Evolutionary conservation across 2,113 vertebrate species (phyloP).

Genomic region (Verasper variegatus): DNA sequence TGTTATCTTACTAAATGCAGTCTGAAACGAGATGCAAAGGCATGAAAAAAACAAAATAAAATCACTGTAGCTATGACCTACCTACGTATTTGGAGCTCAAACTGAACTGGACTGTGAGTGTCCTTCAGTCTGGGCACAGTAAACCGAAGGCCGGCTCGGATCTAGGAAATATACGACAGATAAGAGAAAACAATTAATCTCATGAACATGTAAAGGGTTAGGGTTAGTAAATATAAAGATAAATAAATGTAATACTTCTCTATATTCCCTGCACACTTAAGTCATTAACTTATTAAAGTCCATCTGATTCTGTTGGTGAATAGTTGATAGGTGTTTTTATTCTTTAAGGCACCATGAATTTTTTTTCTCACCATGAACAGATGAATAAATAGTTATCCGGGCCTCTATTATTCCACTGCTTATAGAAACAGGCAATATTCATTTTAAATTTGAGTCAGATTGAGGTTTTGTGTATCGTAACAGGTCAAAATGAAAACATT

Average conservation of each 20-base stretch:
- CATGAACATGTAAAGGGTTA: too few species aligned
- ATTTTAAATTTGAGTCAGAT: too few species aligned
- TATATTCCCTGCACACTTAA: too few species aligned
- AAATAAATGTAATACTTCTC: background rate
- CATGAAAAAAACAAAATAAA: too few species aligned
- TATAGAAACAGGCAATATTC: too few species aligned
- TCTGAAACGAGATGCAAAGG: too few species aligned
- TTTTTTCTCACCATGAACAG: background rate
- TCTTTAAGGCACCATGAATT: background rate
- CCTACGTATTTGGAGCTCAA: conserved; percentile 89
- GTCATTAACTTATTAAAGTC: too few species aligned
- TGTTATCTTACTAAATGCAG: too few species aligned
- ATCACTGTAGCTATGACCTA: conserved; percentile 48
- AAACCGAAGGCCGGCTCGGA: conserved; percentile 87
- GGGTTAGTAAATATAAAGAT: too few species aligned
- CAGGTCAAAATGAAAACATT: background rate
- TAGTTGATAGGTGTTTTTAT: too few species aligned
- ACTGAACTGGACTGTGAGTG: conserved; percentile 79
- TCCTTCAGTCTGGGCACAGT: conserved; percentile 85
- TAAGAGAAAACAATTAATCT: conserved; percentile 1
- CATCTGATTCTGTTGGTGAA: too few species aligned
- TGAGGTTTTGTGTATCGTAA: too few species aligned
- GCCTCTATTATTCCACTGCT: background rate
- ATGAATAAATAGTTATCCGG: background rate
- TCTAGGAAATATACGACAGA: conserved; percentile 60